These are phyloP conservation scores for Aphidius gifuensis DNA, from an alignment of 1,140 invertebrate genomes.

Conservation along the genomic window DNA sequence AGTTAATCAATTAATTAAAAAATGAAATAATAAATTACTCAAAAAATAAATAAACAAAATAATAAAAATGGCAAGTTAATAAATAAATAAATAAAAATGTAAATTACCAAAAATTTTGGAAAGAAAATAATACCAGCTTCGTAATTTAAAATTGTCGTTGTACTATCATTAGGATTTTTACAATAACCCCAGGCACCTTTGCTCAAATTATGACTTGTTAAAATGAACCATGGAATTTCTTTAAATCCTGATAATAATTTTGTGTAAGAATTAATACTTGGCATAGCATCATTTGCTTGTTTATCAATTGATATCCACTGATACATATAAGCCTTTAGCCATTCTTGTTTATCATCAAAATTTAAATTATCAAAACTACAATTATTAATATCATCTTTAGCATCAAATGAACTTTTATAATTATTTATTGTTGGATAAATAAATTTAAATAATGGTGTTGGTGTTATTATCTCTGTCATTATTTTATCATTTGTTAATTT, in stretches of 20 bases:
- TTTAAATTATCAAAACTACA: slow-evolving; percentile 76
- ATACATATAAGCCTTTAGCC: slow-evolving; percentile 67
- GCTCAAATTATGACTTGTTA: slow-evolving; percentile 91
- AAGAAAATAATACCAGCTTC: slow-evolving; percentile 90
- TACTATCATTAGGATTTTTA: slow-evolving; percentile 36
- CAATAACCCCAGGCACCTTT: slow-evolving; percentile 90
- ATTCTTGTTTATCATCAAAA: slow-evolving; percentile 80
- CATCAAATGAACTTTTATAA: slow-evolving; percentile 80
- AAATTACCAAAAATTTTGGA: slow-evolving; percentile 76
- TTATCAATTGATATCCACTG: slow-evolving; percentile 77
- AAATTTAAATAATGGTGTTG: slow-evolving; percentile 53
- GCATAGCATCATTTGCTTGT: slow-evolving; percentile 74
- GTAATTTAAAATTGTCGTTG: slow-evolving; percentile 64
- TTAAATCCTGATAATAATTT: slow-evolving; percentile 67
- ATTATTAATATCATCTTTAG: slow-evolving; percentile 78
- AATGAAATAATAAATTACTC: background rate
- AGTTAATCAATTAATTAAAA: too few relatives aligned
- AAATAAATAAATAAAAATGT: background rate
- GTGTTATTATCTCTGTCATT: slow-evolving; percentile 35
- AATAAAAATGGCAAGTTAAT: background rate
- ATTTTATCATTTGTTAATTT: slow-evolving; percentile 59
- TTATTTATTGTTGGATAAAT: slow-evolving; percentile 76
- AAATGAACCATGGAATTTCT: slow-evolving; percentile 74
- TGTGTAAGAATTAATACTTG: slow-evolving; percentile 91
- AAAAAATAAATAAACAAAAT: background rate